Evolutionary conservation across 64 coral and sea anemone species (phyloP).

Genomic region (Montipora foliosa): DNA sequence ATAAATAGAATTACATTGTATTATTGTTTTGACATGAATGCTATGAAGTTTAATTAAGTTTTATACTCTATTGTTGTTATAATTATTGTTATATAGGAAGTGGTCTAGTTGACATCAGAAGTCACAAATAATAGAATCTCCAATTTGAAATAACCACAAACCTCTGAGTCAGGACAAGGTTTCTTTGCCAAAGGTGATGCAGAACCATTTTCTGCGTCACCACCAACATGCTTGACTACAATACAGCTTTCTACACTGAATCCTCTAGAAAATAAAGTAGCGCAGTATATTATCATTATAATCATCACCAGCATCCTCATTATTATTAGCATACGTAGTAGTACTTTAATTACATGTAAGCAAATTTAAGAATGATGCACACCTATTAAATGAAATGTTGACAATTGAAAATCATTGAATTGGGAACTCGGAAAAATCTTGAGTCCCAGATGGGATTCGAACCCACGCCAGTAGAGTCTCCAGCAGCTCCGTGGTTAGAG

Average conservation of each 20-base stretch:
- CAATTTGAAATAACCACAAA: background rate
- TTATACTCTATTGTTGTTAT: too few relatives aligned
- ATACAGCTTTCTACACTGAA: constrained; percentile 79
- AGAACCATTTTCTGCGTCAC: constrained; percentile 2
- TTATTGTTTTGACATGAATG: too few relatives aligned
- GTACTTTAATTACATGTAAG: too few relatives aligned
- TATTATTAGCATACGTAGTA: too few relatives aligned
- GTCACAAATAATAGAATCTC: background rate
- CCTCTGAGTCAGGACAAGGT: constrained; percentile 67
- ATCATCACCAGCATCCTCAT: too few relatives aligned
- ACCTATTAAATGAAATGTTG: too few relatives aligned
- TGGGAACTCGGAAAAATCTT: background rate
- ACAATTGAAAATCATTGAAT: background rate
- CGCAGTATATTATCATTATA: background rate
- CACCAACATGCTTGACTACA: constrained; percentile 87
- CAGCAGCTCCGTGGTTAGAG: too few relatives aligned
- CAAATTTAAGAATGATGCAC: too few relatives aligned
- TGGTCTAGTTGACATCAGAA: background rate
- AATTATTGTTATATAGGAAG: background rate
- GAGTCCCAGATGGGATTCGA: background rate
- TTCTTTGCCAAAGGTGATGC: constrained; percentile 67
- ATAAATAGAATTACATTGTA: background rate
- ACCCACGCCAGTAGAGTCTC: too few relatives aligned
- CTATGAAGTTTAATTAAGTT: too few relatives aligned
- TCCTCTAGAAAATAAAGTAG: constrained; percentile 31